Evolutionary conservation across 2,888 invertebrate genomes (phyloP), one percentile per base, ranked within the genome.

Genomic region (Acronicta leporina): DNA sequence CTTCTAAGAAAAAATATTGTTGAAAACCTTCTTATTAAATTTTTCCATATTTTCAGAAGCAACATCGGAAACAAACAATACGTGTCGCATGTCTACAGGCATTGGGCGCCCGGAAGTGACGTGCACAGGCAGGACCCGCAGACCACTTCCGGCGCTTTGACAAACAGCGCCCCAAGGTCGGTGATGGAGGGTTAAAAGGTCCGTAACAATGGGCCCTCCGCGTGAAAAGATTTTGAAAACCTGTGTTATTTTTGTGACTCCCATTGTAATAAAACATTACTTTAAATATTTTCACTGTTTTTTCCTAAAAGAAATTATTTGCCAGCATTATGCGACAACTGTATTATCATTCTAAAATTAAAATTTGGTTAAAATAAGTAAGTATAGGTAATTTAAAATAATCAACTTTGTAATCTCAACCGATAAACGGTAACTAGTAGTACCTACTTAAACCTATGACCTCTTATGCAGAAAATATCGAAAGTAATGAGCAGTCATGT

Each of bases 81-180:
- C 78, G 82, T 70, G 60, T 80, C 75, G 85, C 83, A 80, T 84
- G 85, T 73, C 80, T 80, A 68, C 74, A 61, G 78, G 68, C 75
- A 59, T 77, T 79, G 77, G 70, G 79, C 73, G 74, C 66, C 59
- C 84, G 88, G 86, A 88, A 83, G 84, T 82, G 81, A 81, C 84
- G 85, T 81, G 75, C 72, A 77, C 80, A 73, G 68, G 64, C 70
- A 77, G 81, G 81, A 79, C 77, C 80, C 82, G 67, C 79, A 71
- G 80, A 81, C 89, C 87, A 81, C 87, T 85, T 90, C 90, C 90
- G 87, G 73, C 80, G 81, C 85, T 86, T 87, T 88, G 87, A 88
- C 89, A 89, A 90, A 90, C 87, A 81, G 81, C 85, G 20, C 82
- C 80, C 73, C 76, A 78, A 71, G 64, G 68, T 74, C 68, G 71